phyloP scores from a whole-genome alignment of 2,888 invertebrate genomes.

The Germaria angustata region DNA sequence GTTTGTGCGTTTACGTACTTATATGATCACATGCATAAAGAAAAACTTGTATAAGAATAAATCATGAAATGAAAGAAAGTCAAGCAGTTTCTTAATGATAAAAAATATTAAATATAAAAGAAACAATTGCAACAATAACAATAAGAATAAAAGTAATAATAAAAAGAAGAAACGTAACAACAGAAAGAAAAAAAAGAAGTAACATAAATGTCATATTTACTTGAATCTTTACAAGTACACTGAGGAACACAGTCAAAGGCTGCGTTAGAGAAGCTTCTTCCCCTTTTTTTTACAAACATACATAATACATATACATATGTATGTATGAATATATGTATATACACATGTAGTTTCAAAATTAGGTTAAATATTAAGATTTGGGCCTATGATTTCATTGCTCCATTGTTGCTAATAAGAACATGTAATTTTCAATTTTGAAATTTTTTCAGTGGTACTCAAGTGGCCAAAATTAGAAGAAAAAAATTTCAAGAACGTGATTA shows the following conservation, averaged over 20 bases:
- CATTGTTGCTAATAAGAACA: too few species aligned
- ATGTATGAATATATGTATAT: too few species aligned
- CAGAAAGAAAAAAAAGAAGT: conserved; percentile 21
- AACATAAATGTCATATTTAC: conserved; percentile 60
- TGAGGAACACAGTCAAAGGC: conserved; percentile 3
- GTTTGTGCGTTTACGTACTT: too few species aligned
- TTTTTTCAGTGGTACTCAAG: too few species aligned
- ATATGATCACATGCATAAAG: conserved; percentile 34
- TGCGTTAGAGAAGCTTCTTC: not conserved
- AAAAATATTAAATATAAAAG: conserved; percentile 13
- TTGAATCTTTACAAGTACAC: conserved; percentile 10
- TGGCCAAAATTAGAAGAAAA: too few species aligned
- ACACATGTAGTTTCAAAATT: too few species aligned
- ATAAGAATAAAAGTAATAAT: conserved; percentile 46
- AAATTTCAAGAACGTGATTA: too few species aligned
- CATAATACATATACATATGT: too few species aligned
- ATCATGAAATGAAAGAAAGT: conserved; percentile 64
- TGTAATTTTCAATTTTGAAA: too few species aligned
- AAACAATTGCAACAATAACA: conserved; percentile 40
- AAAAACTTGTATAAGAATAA: conserved; percentile 48
- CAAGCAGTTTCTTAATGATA: conserved; percentile 58
- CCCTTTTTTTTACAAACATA: not conserved
- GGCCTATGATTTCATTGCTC: too few species aligned
- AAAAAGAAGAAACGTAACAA: conserved; percentile 46
- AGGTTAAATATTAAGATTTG: too few species aligned